phyloP scores from a whole-genome alignment of 92 coral and sea anemone genomes.

The Galaxea fascicularis region DNA sequence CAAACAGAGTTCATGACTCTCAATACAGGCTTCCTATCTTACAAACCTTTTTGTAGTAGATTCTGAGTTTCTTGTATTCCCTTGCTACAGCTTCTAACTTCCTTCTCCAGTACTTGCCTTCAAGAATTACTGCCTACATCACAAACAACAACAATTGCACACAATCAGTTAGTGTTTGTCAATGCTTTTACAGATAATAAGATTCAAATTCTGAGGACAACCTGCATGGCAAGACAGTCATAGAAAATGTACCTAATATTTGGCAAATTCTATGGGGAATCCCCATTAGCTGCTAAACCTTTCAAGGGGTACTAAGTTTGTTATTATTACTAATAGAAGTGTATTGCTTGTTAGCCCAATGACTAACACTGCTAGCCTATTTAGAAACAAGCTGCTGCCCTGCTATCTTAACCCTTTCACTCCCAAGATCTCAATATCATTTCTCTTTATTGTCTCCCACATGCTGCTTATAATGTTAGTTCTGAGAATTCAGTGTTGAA shows the following conservation, averaged over 20 bases:
- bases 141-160: neutral
- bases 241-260: neutral
- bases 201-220: neutral
- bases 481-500: too few species aligned
- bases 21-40: neutral
- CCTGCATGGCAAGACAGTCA: neutral
- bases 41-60: constrained; percentile 85
- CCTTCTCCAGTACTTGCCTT: constrained; percentile 96
- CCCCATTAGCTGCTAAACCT: neutral
- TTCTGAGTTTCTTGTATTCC: constrained; percentile 93
- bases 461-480: too few species aligned
- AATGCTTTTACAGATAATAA: neutral
- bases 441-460: too few species aligned
- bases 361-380: neutral
- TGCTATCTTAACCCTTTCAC: too few species aligned
- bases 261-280: neutral
- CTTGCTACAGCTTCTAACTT: constrained; percentile 96
- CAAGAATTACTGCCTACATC: constrained; percentile 84
- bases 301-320: neutral
- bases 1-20: neutral
- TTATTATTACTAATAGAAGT: neutral
- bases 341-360: neutral
- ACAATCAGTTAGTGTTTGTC: too few species aligned
- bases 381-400: too few species aligned
- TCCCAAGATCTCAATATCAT: too few species aligned